Percentiles rank a stretch among this genome's conserved stretches.
phyloP scores from a whole-genome alignment of 1,140 invertebrate species.

The Doryteuthis pealeii region DNA sequence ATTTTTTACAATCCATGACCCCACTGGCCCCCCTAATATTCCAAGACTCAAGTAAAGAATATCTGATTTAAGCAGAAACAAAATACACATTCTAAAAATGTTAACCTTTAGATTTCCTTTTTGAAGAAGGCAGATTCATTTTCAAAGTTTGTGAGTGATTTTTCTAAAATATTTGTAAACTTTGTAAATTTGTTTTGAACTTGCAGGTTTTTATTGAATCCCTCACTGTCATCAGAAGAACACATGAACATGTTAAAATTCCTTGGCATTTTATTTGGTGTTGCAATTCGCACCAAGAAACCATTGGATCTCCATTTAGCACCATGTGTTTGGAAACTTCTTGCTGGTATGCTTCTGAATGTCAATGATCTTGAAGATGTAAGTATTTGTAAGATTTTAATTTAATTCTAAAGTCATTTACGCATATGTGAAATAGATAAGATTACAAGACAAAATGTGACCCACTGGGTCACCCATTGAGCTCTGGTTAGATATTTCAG shows the following conservation, averaged over 20 bases:
- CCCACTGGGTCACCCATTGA: too few relatives aligned
- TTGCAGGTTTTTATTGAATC: slow-evolving; percentile 66
- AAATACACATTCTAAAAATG: too few relatives aligned
- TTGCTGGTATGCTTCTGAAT: slow-evolving; percentile 66
- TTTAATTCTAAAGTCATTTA: neutral
- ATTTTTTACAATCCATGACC: too few relatives aligned
- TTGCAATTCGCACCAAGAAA: slow-evolving; percentile 91
- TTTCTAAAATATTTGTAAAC: too few relatives aligned
- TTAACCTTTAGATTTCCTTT: too few relatives aligned
- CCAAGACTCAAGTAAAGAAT: too few relatives aligned
- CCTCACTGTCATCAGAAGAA: slow-evolving; percentile 64
- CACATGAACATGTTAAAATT: slow-evolving; percentile 66
- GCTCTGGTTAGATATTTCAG: neutral
- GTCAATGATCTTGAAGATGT: slow-evolving; percentile 70
- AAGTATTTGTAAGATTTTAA: slow-evolving; percentile 6
- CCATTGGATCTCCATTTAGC: slow-evolving; percentile 75
- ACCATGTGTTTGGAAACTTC: slow-evolving; percentile 69
- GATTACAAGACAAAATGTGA: neutral
- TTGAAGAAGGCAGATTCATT: too few relatives aligned
- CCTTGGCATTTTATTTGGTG: slow-evolving; percentile 88
- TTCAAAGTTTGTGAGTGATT: too few relatives aligned
- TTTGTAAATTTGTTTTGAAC: neutral
- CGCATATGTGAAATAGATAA: neutral
- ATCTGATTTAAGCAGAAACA: too few relatives aligned
- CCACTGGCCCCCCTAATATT: too few relatives aligned